Conservation (phyloP, 2,797 vertebrate species). For the Diplodus puntazzo region DNA sequence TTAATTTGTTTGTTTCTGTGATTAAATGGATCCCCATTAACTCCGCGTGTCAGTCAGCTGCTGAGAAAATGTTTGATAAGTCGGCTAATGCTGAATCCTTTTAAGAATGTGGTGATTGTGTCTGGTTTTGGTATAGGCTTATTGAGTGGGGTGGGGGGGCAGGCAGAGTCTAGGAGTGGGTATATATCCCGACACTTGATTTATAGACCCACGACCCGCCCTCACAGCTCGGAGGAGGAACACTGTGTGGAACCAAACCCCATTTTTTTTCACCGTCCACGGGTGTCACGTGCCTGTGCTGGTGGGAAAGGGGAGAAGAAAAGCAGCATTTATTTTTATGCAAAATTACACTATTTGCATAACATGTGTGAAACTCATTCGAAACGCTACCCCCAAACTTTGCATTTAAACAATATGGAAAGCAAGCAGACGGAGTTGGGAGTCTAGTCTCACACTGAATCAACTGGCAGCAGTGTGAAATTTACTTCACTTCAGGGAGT, state of each 20-base stretch:
- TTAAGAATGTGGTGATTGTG: slow-evolving; percentile 23
- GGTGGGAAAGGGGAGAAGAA: slow-evolving; percentile 49
- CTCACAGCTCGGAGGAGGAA: slow-evolving; percentile 24
- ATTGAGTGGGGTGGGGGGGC: slow-evolving; percentile 7
- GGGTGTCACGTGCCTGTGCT: slow-evolving; percentile 54
- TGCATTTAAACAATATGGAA: slow-evolving; percentile 68
- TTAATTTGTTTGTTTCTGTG: slow-evolving; percentile 83
- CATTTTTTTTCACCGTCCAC: slow-evolving; percentile 32
- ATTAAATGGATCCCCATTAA: slow-evolving; percentile 77
- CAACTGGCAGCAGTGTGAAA: slow-evolving; percentile 4
- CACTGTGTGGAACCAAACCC: slow-evolving; percentile 52
- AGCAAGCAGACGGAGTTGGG: slow-evolving; percentile 32
- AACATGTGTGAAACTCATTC: slow-evolving; percentile 65
- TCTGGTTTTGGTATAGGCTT: slow-evolving; percentile 4
- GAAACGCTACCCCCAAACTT: slow-evolving; percentile 67
- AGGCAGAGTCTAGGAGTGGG: slow-evolving; percentile 1
- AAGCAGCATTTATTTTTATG: slow-evolving; percentile 70
- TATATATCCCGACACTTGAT: slow-evolving; percentile 31
- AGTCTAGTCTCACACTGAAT: slow-evolving; percentile 24
- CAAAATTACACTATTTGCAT: slow-evolving; percentile 73
- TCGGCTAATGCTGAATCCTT: slow-evolving; percentile 53
- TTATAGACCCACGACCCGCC: slow-evolving; percentile 25
- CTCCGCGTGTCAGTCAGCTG: slow-evolving; percentile 53
- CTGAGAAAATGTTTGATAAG: slow-evolving; percentile 69
- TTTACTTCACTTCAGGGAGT: neutral